Conservation (phyloP, 2,888 invertebrate genomes). For the Dryobotodes eremita region DNA sequence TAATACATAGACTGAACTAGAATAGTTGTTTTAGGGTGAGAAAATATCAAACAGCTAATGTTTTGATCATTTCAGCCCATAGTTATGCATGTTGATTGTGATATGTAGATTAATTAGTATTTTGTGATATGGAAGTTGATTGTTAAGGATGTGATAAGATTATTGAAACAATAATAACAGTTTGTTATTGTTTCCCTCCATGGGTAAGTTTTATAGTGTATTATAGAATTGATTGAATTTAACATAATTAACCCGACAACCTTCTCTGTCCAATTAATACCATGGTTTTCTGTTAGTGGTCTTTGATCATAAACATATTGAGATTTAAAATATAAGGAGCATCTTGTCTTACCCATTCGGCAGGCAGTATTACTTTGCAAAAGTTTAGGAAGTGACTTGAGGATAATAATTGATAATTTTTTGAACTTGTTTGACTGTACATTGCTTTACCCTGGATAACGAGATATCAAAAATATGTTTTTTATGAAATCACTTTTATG, state of each 20-base stretch:
- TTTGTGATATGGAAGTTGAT: constrained; percentile 46
- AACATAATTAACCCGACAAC: constrained; percentile 6
- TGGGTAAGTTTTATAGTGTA: constrained; percentile 33
- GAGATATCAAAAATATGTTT: background rate
- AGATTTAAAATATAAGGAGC: background rate
- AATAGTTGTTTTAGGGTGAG: constrained; percentile 20
- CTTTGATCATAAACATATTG: background rate
- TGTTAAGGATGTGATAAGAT: constrained; percentile 54
- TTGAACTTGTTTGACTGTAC: background rate
- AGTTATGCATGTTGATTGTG: constrained; percentile 58
- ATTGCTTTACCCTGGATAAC: background rate
- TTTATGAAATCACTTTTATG: background rate
- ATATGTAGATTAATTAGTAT: constrained; percentile 43
- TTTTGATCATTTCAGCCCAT: constrained; percentile 41
- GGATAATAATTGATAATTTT: background rate
- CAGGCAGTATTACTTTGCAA: background rate
- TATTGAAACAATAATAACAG: constrained; percentile 41
- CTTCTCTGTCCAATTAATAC: background rate
- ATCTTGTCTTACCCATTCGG: background rate
- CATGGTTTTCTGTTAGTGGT: background rate
- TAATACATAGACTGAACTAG: constrained; percentile 17
- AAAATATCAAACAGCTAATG: constrained; percentile 27
- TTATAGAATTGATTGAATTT: constrained; percentile 27
- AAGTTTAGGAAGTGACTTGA: background rate
- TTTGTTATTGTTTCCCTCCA: constrained; percentile 33